Evolutionary conservation across 2,113 vertebrate genomes (phyloP).

Genomic region (Pionites leucogaster): DNA sequence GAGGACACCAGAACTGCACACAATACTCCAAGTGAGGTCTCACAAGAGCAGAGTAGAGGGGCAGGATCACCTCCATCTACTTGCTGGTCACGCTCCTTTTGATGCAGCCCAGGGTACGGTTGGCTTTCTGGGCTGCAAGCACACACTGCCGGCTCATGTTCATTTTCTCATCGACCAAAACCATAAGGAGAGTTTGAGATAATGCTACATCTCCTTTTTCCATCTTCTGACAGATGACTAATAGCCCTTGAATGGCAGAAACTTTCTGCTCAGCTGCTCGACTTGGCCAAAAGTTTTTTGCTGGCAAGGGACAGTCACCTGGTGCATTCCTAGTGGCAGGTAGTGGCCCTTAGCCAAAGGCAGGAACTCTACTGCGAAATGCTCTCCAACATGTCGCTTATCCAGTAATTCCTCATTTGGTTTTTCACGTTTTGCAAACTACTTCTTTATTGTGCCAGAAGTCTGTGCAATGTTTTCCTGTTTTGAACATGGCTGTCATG

Average conservation of each 20-base stretch:
- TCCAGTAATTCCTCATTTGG: not conserved
- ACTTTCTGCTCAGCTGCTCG: not conserved
- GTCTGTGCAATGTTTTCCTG: not conserved
- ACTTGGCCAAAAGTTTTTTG: not conserved
- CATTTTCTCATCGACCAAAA: no score
- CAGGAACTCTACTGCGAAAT: not conserved
- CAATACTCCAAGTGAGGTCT: no score
- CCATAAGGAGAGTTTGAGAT: not conserved
- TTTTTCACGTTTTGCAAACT: not conserved
- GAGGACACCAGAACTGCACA: no score
- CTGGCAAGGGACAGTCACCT: not conserved
- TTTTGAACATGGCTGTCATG: not conserved
- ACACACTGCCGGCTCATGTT: no score
- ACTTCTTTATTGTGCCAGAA: not conserved
- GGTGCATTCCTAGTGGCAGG: not conserved
- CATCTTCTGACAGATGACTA: not conserved
- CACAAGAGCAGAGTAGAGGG: no score
- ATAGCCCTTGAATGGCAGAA: not conserved
- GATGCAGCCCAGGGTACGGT: no score
- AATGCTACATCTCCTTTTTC: not conserved
- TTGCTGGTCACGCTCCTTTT: no score
- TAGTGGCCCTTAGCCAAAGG: not conserved
- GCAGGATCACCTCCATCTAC: no score
- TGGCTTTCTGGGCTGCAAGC: no score
- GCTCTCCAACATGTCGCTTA: not conserved